Evolutionary conservation across 2,113 vertebrate genomes (phyloP).

Genomic region (Atractosteus spatula): DNA sequence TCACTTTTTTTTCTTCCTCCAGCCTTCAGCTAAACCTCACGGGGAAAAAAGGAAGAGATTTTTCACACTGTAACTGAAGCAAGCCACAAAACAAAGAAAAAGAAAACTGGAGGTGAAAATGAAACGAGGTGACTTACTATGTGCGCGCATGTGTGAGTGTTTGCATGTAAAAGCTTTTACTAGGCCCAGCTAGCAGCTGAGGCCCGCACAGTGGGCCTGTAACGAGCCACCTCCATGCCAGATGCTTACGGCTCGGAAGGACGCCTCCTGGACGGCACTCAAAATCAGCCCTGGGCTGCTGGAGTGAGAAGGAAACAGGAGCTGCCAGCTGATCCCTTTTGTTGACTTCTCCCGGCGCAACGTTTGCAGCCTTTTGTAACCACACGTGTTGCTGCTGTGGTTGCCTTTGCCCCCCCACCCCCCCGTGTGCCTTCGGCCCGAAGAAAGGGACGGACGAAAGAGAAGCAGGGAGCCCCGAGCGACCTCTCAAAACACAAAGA

Average conservation of each 20-base stretch:
- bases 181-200: slow-evolving; percentile 19
- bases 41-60: too few species aligned
- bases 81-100: neutral
- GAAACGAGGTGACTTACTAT: slow-evolving; percentile 17
- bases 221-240: slow-evolving; percentile 6
- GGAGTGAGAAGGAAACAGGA: slow-evolving; percentile 13
- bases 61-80: too few species aligned
- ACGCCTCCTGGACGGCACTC: slow-evolving; percentile 24
- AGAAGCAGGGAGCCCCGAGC: neutral
- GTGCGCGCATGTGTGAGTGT: neutral
- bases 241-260: slow-evolving; percentile 23
- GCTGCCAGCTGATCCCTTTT: slow-evolving; percentile 20
- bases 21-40: neutral
- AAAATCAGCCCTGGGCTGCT: slow-evolving; percentile 14
- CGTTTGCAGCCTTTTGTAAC: neutral
- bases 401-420: slow-evolving; percentile 28
- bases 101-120: neutral
- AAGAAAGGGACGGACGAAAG: slow-evolving; percentile 28
- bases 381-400: slow-evolving; percentile 23
- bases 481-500: too few species aligned
- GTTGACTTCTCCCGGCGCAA: neutral
- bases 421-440: slow-evolving; percentile 36
- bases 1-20: neutral
- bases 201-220: slow-evolving; percentile 18
- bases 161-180: slow-evolving; percentile 13